Conservation (phyloP, 2,797 vertebrate genomes). For the Phoebastria nigripes region DNA sequence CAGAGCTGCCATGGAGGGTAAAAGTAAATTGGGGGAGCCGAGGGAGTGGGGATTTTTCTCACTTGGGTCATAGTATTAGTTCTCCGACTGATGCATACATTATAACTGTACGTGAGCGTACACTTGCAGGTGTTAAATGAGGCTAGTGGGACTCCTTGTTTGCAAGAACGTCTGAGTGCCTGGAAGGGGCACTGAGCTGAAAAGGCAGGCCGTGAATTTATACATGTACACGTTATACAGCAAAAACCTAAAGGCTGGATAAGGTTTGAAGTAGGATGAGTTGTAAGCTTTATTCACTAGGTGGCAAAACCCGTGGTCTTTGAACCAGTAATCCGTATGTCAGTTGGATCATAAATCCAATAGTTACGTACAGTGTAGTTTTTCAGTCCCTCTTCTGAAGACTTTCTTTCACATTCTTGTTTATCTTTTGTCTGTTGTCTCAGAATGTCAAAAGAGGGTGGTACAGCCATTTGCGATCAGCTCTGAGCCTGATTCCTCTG, state of each 20-base stretch:
- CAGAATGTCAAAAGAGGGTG: background rate
- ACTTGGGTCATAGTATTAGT: background rate
- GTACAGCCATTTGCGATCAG: background rate
- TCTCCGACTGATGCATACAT: background rate
- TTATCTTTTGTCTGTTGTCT: background rate
- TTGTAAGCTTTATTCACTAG: background rate
- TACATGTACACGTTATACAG: background rate
- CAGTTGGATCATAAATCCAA: background rate
- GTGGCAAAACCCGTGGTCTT: background rate
- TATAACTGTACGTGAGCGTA: background rate
- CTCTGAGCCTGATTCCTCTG: background rate
- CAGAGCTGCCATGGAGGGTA: background rate
- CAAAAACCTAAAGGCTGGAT: background rate
- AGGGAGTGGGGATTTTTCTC: background rate
- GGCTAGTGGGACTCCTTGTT: background rate
- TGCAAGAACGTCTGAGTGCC: background rate
- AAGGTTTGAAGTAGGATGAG: background rate
- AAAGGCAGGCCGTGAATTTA: background rate
- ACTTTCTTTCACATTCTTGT: background rate
- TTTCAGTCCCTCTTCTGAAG: background rate
- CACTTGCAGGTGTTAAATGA: background rate
- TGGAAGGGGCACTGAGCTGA: background rate
- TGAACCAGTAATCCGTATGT: background rate
- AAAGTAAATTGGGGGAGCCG: background rate
- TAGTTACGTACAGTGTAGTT: background rate